Evolutionary conservation across 2,888 invertebrate species (phyloP).

Genomic region (Criorhina ranunculi): DNA sequence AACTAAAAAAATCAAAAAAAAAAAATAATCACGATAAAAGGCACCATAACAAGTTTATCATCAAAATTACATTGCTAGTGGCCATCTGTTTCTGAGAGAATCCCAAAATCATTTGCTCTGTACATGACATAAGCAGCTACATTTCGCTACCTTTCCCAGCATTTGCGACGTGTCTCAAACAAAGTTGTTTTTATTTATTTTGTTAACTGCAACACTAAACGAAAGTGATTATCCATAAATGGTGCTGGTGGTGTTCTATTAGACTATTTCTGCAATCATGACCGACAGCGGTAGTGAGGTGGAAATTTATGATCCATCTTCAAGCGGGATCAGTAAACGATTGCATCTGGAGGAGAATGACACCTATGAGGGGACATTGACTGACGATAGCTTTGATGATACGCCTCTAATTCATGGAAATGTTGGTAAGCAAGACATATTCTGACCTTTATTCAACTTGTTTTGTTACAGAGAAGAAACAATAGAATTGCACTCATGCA

Average conservation of each 20-base stretch:
- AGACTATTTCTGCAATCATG: conserved; percentile 29
- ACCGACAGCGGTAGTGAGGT: conserved; percentile 61
- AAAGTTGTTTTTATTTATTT: conserved; percentile 14
- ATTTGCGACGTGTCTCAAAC: conserved; percentile 23
- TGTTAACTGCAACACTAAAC: conserved; percentile 12
- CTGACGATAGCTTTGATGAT: conserved; percentile 71
- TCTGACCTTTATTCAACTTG: neutral
- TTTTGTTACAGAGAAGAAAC: neutral
- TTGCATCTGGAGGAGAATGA: conserved; percentile 42
- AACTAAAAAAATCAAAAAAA: neutral
- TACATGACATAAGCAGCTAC: conserved; percentile 26
- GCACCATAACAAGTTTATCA: neutral
- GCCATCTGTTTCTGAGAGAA: neutral
- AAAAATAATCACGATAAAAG: neutral
- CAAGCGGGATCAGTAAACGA: conserved; percentile 12
- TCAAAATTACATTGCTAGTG: neutral
- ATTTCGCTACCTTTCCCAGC: neutral
- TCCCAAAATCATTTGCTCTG: neutral
- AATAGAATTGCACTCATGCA: too few relatives aligned
- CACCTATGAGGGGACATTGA: conserved; percentile 39
- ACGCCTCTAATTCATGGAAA: conserved; percentile 77
- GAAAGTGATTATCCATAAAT: conserved; percentile 31
- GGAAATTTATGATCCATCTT: conserved; percentile 53
- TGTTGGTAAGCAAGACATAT: conserved; percentile 72
- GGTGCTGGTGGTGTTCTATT: conserved; percentile 42